A percentile compares a stretch with the other conserved stretches of the same genome.
phyloP scores from a whole-genome alignment of 2,113 vertebrate genomes.

The Noturus placidus region DNA sequence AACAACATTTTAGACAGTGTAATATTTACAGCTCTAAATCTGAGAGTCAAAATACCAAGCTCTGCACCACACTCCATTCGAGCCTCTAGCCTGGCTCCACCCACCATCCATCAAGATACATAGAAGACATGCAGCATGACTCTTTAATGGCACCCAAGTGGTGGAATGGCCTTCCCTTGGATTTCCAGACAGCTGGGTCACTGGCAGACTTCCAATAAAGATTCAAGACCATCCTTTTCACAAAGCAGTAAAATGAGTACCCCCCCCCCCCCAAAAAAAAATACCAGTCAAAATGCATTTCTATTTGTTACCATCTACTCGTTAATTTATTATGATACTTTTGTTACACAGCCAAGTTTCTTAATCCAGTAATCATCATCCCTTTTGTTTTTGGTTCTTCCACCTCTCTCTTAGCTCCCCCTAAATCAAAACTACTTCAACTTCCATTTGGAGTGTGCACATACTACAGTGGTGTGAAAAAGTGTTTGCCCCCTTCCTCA shows the following conservation, averaged over 20 bases:
- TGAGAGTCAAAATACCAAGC: not conserved
- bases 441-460: not conserved
- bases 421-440: not conserved
- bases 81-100: not conserved
- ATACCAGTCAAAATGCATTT: not conserved
- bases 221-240: not conserved
- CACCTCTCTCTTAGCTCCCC: not conserved
- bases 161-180: not conserved
- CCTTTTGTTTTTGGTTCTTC: not conserved
- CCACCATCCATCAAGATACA: not conserved
- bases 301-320: not conserved
- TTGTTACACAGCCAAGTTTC: not conserved
- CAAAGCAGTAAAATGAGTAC: not conserved
- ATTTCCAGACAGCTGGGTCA: slow-evolving; percentile 1
- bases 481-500: no score
- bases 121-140: not conserved
- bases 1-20: not conserved
- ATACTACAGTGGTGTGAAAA: no score
- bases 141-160: not conserved
- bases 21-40: not conserved
- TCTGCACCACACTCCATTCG: not conserved
- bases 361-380: not conserved
- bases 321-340: not conserved
- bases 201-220: not conserved
- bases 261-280: no score